Conservation (phyloP, 2,113 vertebrate species). For the Hippocampus guttulatus region DNA sequence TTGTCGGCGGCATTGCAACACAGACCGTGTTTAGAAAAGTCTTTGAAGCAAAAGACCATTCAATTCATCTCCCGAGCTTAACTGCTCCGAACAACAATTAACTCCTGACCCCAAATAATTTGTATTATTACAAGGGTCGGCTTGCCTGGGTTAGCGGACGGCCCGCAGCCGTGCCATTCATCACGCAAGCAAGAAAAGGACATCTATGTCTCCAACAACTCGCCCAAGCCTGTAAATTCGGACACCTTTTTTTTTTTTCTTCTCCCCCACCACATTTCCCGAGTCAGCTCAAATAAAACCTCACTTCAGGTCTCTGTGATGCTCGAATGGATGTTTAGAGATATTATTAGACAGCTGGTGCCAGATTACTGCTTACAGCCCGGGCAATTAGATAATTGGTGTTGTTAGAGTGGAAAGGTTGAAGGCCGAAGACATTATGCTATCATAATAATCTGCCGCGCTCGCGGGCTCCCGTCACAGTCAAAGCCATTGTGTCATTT, state of each 20-base stretch:
- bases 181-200: conserved; percentile 24
- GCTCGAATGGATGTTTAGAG: conserved; percentile 48
- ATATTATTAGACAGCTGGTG: conserved; percentile 53
- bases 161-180: conserved; percentile 20
- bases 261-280: conserved; percentile 30
- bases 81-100: conserved; percentile 59
- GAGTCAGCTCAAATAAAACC: conserved; percentile 41
- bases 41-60: conserved; percentile 33
- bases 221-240: conserved; percentile 37
- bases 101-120: conserved; percentile 66
- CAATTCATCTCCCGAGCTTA: conserved; percentile 23
- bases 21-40: conserved; percentile 15
- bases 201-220: conserved; percentile 36
- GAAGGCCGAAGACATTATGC: conserved; percentile 56
- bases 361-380: conserved; percentile 60
- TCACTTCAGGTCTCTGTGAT: conserved; percentile 29
- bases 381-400: conserved; percentile 72
- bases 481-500: conserved; percentile 65
- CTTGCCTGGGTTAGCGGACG: conserved; percentile 20
- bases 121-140: conserved; percentile 57
- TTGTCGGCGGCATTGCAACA: background rate
- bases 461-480: conserved; percentile 59
- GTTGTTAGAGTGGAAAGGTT: conserved; percentile 62
- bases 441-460: conserved; percentile 60
- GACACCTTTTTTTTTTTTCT: conserved; percentile 38